Evolutionary conservation across 2,888 invertebrate genomes (phyloP), one percentile per base, ranked within the genome.

Genomic region (Phrixothrix hirtus): DNA sequence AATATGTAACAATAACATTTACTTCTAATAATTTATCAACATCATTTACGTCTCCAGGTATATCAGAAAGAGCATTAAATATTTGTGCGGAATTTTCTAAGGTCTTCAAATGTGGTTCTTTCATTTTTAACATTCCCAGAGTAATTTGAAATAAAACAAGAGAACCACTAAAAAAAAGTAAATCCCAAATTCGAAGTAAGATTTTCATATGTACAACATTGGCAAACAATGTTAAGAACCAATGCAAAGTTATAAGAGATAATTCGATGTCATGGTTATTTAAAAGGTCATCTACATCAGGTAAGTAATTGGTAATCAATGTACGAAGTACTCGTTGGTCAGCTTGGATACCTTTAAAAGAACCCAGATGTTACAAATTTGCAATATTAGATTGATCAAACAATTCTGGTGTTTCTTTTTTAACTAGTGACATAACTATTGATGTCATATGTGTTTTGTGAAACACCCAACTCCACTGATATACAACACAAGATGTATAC

Each of bases 171-270:
- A 93, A 89, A 76, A 97, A 95, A 75, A 99, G 93, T 61, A 96
- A 81, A 77, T 99, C 99, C 98, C 99, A 99, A 61, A 98, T 85
- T 59, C 97, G 82, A 30, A 90, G 79, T 54, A 99, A 81, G 61
- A 96, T 92, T 79, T 92, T 93, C 86, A 95, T 95, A 68, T 96
- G 94, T 1, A 98, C 92, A 38, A 97, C 95, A 72, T 94, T 95
- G 0, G 98, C 94, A 77, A 96, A 98, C 15, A 98, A 76, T 1
- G 98, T 97, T 39, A 99, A 80, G 76, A 98, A 97, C 99, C 99
- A 99, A 72, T 97, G 95, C 67, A 96, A 81, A 11, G 95, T 95
- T 67, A 99, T 96, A 43, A 99, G 79, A 43, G 96, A 95, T 42
- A 98, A 79, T 78, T 97, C 95, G 63, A 92, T 92, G 69, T 95